A percentile compares a stretch with the other conserved stretches of the same genome.
phyloP scores from a whole-genome alignment of 2,888 invertebrate species.

The Chymomyza caudatula region DNA sequence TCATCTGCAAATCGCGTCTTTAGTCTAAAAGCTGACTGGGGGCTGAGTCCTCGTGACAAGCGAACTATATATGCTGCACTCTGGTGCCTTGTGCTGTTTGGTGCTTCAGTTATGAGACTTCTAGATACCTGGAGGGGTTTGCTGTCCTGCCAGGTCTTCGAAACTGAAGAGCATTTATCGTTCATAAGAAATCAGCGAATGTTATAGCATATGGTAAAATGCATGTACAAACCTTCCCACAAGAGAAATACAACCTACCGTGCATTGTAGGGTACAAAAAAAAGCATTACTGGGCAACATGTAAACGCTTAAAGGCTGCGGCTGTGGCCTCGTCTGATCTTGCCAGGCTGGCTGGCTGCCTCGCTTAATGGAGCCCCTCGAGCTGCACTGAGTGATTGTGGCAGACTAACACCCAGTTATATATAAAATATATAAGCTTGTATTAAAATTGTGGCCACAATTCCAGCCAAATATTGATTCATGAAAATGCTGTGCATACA shows the following conservation, averaged over 20 bases:
- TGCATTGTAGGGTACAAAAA: conserved; percentile 1
- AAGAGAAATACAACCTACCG: conserved; percentile 24
- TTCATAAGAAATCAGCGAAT: too few species aligned
- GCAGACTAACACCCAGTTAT: not conserved
- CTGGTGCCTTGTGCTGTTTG: too few species aligned
- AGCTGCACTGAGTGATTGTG: not conserved
- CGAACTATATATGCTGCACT: too few species aligned
- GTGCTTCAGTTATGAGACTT: too few species aligned
- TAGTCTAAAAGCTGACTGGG: too few species aligned
- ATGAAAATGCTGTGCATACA: not conserved
- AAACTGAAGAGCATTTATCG: too few species aligned
- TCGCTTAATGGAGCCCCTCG: not conserved
- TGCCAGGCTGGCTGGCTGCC: not conserved
- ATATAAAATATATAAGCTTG: not conserved
- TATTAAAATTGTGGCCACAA: conserved; percentile 33
- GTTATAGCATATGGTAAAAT: too few species aligned
- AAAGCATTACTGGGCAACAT: not conserved
- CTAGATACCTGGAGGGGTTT: too few species aligned
- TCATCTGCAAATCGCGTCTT: too few species aligned
- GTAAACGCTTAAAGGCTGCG: not conserved
- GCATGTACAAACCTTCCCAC: too few species aligned
- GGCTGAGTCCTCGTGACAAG: too few species aligned
- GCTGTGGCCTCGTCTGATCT: conserved; percentile 18
- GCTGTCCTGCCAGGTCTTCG: too few species aligned
- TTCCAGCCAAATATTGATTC: conserved; percentile 61